Evolutionary conservation across 2,888 invertebrate genomes (phyloP).

Genomic region (Onchidella celtica): DNA sequence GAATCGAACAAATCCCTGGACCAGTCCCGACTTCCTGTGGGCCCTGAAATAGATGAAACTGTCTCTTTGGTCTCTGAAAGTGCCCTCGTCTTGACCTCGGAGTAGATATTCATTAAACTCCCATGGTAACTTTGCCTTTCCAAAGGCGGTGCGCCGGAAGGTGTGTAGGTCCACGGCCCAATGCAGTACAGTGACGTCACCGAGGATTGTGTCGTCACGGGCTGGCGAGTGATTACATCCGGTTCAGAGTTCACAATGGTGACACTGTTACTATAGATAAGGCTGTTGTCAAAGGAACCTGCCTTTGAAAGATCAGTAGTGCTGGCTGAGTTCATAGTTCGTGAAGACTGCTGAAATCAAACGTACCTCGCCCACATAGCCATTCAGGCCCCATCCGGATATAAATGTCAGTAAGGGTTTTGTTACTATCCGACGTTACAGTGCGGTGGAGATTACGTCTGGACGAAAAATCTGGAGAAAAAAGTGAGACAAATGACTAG

Average conservation of each 20-base stretch:
- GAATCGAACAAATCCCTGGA: conserved; percentile 54
- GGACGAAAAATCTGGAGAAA: no score
- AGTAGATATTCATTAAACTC: neutral
- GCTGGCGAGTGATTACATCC: conserved; percentile 36
- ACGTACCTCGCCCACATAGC: no score
- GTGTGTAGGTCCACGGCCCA: conserved; percentile 18
- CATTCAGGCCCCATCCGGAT: no score
- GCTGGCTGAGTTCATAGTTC: no score
- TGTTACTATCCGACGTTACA: no score
- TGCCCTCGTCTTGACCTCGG: neutral
- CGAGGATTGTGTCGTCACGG: conserved; percentile 40
- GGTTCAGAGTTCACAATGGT: conserved; percentile 13
- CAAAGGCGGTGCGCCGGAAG: conserved; percentile 4
- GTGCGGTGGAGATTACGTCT: no score
- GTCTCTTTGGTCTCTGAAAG: neutral
- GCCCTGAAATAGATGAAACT: neutral
- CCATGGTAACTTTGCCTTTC: neutral
- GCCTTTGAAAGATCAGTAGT: no score
- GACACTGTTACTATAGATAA: no score
- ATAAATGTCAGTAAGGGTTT: no score
- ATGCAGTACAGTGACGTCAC: neutral
- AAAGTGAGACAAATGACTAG: no score
- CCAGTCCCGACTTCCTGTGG: conserved; percentile 54
- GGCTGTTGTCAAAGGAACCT: no score
- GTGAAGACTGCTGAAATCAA: no score